Evolutionary conservation across 2,888 invertebrate genomes (phyloP).

Genomic region (Blera fallax): DNA sequence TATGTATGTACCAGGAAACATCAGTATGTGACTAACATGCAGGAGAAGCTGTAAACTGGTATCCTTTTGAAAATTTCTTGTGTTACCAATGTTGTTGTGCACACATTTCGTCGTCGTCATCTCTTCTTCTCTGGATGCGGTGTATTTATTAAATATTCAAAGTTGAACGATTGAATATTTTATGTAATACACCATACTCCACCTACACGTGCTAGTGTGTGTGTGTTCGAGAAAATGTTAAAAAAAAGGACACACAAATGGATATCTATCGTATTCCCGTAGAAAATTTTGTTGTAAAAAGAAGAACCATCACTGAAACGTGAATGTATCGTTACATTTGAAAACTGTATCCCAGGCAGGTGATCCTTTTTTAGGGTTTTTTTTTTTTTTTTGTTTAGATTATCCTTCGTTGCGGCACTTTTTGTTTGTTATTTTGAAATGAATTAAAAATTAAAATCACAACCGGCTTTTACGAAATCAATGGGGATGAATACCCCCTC

Average conservation of each 20-base stretch:
- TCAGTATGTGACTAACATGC: conserved; percentile 64
- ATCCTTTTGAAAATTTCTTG: conserved; percentile 3
- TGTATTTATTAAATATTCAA: conserved; percentile 64
- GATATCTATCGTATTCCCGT: background rate
- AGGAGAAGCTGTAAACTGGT: conserved; percentile 1
- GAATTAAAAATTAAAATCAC: background rate
- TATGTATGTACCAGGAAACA: background rate
- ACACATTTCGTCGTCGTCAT: background rate
- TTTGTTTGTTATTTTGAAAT: background rate
- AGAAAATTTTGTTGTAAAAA: conserved; percentile 15
- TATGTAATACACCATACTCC: conserved; percentile 42
- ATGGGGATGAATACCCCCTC: background rate
- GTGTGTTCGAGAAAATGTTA: conserved; percentile 23
- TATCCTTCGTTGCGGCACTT: conserved; percentile 16
- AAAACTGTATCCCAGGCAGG: background rate
- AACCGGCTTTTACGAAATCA: conserved; percentile 1
- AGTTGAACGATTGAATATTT: conserved; percentile 66
- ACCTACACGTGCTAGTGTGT: conserved; percentile 39
- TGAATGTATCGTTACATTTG: conserved; percentile 8
- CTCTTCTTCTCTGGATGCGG: background rate
- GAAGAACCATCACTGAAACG: conserved; percentile 33
- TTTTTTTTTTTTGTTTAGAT: background rate
- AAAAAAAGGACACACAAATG: conserved; percentile 2
- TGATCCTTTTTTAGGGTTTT: conserved; percentile 3
- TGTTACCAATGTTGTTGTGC: background rate